Base-by-base conservation (phyloP, 2,797 vertebrate genomes). In the Etheostoma perlongum region DNA sequence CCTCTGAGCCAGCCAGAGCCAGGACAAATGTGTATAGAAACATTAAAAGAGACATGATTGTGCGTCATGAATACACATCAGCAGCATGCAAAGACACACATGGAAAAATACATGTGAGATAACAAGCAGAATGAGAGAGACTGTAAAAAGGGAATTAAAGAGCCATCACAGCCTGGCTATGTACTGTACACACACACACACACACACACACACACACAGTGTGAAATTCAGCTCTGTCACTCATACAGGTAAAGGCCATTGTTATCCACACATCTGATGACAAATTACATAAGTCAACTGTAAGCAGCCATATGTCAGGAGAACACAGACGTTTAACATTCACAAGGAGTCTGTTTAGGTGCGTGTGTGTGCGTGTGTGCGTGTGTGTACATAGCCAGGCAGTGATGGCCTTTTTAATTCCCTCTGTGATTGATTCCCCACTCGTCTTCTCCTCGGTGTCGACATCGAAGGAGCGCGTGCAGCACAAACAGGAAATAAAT, bases 401-500 rank as follows among this genome's bases (percentile, higher is more conserved):
- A 78, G 58, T 69, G 75, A 71, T 74, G 65, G 76, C 62, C 81
- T 79, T 74, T 86, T 75, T 86, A 81, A 87, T 92, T 91, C 74
- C 78, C 72, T 19, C 21, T 6, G 67, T 85, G 91, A 91, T 92
- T 87, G 87, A 90, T 90, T 84, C 69, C 74, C 79, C 61, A 53
- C 88, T 82, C 67, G 49, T 79, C 82, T 14, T 74, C 78, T 85
- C 67, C 65, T 61, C 59, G 14, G 71, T 55, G 58, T 72, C 71
- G 67, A 82, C 78, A 76, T 25, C 30, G 52, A 63, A 48, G 42
- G 40, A 84, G 78, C 25, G 68, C 16, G 66, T 82, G 71, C 82
- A 64, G 66, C 78, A 67, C 77, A 76, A 91, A 85, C 78, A 91
- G 89, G 85, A 90, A 91, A 85, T 88, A 77, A 91, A 87, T 92